Conservation (phyloP, 2,797 vertebrate species). For the Sphenodon punctatus region DNA sequence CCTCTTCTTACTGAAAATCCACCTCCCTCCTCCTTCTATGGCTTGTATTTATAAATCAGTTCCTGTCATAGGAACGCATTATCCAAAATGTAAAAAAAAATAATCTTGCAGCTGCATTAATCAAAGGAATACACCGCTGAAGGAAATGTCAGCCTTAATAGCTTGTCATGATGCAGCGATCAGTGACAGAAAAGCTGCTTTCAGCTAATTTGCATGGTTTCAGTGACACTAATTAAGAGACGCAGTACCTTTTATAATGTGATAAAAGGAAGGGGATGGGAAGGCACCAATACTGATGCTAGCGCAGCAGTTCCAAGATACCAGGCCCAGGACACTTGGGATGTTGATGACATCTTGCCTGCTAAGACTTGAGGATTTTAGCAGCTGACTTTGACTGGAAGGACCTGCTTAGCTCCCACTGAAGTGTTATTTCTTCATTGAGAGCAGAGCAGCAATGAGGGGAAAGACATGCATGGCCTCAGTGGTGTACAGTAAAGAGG, state of each 20-base stretch:
- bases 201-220: conserved; percentile 37
- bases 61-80: conserved; percentile 23
- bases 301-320: neutral
- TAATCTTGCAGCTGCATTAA: conserved; percentile 48
- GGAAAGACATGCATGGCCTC: too few species aligned
- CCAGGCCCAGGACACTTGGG: neutral
- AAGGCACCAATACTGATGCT: neutral
- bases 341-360: neutral
- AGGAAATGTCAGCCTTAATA: conserved; percentile 61
- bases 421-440: too few species aligned
- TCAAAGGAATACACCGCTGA: conserved; percentile 43
- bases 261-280: neutral
- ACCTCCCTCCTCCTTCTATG: conserved; percentile 29
- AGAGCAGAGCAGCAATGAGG: too few species aligned
- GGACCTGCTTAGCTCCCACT: too few species aligned
- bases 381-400: too few species aligned
- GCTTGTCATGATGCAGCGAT: conserved; percentile 30
- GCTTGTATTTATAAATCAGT: conserved; percentile 44
- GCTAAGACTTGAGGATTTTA: too few species aligned
- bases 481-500: too few species aligned
- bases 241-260: conserved; percentile 8
- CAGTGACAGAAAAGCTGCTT: conserved; percentile 48
- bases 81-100: conserved; percentile 3
- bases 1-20: neutral
- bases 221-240: conserved; percentile 41